A percentile compares a stretch with the other conserved stretches of the same genome.
Conservation (phyloP, 2,113 vertebrate species). For the Desmodus rotundus region DNA sequence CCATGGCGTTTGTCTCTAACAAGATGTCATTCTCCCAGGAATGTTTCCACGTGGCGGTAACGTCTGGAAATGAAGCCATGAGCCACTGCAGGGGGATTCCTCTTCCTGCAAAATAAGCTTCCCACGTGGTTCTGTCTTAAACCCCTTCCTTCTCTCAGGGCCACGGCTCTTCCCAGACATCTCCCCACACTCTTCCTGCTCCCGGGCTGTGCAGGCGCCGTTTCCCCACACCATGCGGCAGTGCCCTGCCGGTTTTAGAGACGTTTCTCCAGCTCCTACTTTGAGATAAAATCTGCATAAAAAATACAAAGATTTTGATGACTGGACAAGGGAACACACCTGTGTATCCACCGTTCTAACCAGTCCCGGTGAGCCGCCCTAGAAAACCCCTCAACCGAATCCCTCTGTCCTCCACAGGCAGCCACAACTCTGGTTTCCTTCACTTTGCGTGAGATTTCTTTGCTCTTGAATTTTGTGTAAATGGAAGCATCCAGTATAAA, state of each 20-base stretch:
- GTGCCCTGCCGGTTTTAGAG: rapidly evolving
- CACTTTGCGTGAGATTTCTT: rapidly evolving
- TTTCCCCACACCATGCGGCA: background rate
- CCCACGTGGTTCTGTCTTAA: background rate
- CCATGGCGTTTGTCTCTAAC: rapidly evolving
- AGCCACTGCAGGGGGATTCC: background rate
- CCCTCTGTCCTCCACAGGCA: rapidly evolving
- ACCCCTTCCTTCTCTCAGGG: background rate
- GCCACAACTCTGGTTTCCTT: rapidly evolving
- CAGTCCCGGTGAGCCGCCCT: rapidly evolving
- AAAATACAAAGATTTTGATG: background rate
- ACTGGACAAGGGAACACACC: too few relatives aligned
- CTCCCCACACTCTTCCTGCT: background rate
- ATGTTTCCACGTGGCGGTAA: background rate
- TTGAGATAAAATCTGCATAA: background rate
- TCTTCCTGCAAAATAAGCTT: background rate
- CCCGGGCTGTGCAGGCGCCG: rapidly evolving
- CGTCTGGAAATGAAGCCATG: background rate
- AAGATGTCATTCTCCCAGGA: background rate
- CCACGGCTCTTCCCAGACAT: background rate
- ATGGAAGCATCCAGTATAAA: rapidly evolving
- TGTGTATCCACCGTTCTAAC: rapidly evolving
- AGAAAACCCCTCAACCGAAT: background rate
- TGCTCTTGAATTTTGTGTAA: background rate
- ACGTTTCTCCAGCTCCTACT: background rate